Percentiles rank a stretch among this genome's conserved stretches.
Conservation (phyloP, 2,797 vertebrate species). For the Delichon dasypus region DNA sequence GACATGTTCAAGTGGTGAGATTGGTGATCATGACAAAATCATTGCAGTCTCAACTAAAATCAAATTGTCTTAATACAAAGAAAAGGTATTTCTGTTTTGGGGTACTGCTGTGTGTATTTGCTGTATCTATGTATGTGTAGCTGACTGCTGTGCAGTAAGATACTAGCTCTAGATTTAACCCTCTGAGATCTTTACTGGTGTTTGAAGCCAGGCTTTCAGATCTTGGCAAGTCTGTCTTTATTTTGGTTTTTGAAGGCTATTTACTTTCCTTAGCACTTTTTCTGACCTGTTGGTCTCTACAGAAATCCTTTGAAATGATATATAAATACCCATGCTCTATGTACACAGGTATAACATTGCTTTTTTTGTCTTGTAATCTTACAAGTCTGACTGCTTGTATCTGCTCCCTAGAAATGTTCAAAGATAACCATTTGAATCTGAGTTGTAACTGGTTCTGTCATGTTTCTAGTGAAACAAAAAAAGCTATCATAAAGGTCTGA, state of each 20-base stretch:
- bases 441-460: background rate
- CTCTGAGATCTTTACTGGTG: constrained; percentile 1
- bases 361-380: background rate
- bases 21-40: background rate
- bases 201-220: constrained; percentile 33
- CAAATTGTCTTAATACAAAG: background rate
- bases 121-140: background rate
- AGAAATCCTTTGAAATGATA: background rate
- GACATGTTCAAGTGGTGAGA: background rate
- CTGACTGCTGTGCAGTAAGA: background rate
- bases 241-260: constrained; percentile 21
- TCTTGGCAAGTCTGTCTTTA: background rate
- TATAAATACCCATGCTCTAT: background rate
- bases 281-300: background rate
- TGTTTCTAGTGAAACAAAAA: background rate
- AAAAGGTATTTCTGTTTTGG: background rate
- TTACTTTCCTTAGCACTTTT: background rate
- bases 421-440: background rate
- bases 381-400: background rate
- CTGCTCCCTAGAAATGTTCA: background rate
- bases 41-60: background rate
- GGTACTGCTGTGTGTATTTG: background rate
- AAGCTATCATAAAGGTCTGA: background rate
- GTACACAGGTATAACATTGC: background rate
- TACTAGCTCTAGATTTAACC: background rate